phyloP scores from a whole-genome alignment of 1,140 invertebrate species.

The Drosophila pruinosa region DNA sequence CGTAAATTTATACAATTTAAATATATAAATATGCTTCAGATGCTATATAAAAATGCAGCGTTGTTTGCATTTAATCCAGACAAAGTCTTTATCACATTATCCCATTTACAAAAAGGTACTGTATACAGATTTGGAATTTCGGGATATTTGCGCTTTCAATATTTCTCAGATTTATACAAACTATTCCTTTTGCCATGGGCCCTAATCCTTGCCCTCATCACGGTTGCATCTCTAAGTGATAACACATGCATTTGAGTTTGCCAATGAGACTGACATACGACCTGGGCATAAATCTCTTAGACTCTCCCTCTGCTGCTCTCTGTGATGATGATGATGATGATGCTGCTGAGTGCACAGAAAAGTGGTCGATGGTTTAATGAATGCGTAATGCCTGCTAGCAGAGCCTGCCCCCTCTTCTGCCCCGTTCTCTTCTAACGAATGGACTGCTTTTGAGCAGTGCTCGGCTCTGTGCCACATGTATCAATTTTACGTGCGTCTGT shows the following conservation, averaged over 20 bases:
- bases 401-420: background rate
- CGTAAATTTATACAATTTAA: too few species aligned
- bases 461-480: conserved; percentile 51
- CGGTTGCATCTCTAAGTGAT: conserved; percentile 30
- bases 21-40: too few species aligned
- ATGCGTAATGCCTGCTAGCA: conserved; percentile 50
- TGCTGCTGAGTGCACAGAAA: conserved; percentile 54
- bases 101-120: too few species aligned
- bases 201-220: background rate
- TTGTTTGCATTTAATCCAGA: too few species aligned
- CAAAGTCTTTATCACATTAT: too few species aligned
- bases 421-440: conserved; percentile 3
- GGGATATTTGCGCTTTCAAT: too few species aligned
- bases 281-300: conserved; percentile 60
- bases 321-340: background rate
- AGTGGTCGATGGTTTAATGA: conserved; percentile 69
- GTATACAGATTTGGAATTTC: too few species aligned
- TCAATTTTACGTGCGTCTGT: conserved; percentile 69
- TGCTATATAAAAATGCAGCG: too few species aligned
- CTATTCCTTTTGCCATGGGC: background rate
- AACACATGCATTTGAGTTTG: conserved; percentile 13
- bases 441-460: conserved; percentile 34
- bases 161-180: too few species aligned
- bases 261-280: conserved; percentile 23
- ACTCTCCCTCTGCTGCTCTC: conserved; percentile 3